A percentile compares a stretch with the other conserved stretches of the same genome.
Conservation (phyloP, 2,888 invertebrate species). For the Panzeria rudis region DNA sequence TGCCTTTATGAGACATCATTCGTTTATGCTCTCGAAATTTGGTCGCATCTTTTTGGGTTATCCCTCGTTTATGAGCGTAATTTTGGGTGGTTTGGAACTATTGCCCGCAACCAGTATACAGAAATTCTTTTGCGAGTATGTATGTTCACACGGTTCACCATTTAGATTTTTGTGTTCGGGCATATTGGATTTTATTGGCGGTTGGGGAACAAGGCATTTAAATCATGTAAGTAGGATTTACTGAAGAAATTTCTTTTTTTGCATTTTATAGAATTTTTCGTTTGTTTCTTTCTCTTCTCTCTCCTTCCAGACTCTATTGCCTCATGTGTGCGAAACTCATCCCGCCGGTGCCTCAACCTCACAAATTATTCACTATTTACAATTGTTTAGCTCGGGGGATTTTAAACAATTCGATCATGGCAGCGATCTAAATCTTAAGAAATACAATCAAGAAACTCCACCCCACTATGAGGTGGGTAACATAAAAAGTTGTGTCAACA, state of each 20-base stretch:
- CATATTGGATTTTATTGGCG: slow-evolving; percentile 79
- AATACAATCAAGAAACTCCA: slow-evolving; percentile 85
- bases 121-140: slow-evolving; percentile 80
- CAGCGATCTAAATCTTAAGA: slow-evolving; percentile 84
- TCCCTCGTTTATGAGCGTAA: slow-evolving; percentile 78
- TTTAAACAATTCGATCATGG: slow-evolving; percentile 87
- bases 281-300: slow-evolving; percentile 68
- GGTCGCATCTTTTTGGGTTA: slow-evolving; percentile 83
- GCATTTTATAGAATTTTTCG: neutral
- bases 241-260: slow-evolving; percentile 74
- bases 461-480: slow-evolving; percentile 86
- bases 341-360: slow-evolving; percentile 89
- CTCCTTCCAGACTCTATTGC: slow-evolving; percentile 86
- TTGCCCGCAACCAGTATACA: slow-evolving; percentile 84
- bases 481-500: slow-evolving; percentile 86
- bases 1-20: slow-evolving; percentile 85
- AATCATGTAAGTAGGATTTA: slow-evolving; percentile 82
- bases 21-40: slow-evolving; percentile 83
- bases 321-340: slow-evolving; percentile 87
- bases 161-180: slow-evolving; percentile 79
- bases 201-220: slow-evolving; percentile 81
- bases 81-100: slow-evolving; percentile 85
- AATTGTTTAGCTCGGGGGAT: slow-evolving; percentile 85
- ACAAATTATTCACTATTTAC: slow-evolving; percentile 89
- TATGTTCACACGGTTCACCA: slow-evolving; percentile 86